A percentile compares a stretch with the other conserved stretches of the same genome.
phyloP scores from a whole-genome alignment of 2,113 vertebrate species.

The Tragelaphus buxtoni region DNA sequence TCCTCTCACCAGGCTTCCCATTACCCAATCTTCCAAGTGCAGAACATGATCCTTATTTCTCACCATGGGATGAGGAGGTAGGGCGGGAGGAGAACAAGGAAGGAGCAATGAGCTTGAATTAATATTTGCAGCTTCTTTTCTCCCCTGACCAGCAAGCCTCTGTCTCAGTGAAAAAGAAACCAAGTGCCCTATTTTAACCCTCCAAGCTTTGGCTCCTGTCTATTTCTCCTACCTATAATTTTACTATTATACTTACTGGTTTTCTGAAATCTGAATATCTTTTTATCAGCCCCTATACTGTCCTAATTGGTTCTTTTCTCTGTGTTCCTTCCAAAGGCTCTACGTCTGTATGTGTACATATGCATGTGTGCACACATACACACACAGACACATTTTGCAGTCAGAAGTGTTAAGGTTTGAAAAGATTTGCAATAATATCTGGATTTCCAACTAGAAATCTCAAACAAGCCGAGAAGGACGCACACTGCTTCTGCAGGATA shows the following conservation, averaged over 20 bases:
- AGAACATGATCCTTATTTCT: slow-evolving; percentile 54
- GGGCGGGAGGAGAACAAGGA: background rate
- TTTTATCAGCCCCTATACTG: background rate
- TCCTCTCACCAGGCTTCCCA: slow-evolving; percentile 47
- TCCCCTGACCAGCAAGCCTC: background rate
- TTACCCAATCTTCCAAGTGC: slow-evolving; percentile 54
- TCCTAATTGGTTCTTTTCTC: slow-evolving; percentile 11
- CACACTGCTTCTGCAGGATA: background rate
- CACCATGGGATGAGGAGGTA: slow-evolving; percentile 21
- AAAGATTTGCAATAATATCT: background rate
- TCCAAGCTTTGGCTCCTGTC: background rate
- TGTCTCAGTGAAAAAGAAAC: slow-evolving; percentile 4
- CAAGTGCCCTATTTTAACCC: slow-evolving; percentile 12
- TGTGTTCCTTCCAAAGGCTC: background rate
- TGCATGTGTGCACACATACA: background rate
- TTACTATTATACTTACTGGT: background rate
- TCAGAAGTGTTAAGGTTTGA: background rate
- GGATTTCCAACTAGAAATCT: background rate
- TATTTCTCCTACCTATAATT: background rate
- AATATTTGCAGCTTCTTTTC: slow-evolving; percentile 14
- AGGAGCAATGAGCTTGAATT: slow-evolving; percentile 25
- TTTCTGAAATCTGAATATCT: slow-evolving; percentile 16
- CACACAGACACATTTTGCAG: background rate
- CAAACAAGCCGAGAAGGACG: background rate
- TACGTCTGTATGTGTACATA: background rate